phyloP scores from a whole-genome alignment of 2,113 vertebrate genomes.

The Lycocorax pyrrhopterus region DNA sequence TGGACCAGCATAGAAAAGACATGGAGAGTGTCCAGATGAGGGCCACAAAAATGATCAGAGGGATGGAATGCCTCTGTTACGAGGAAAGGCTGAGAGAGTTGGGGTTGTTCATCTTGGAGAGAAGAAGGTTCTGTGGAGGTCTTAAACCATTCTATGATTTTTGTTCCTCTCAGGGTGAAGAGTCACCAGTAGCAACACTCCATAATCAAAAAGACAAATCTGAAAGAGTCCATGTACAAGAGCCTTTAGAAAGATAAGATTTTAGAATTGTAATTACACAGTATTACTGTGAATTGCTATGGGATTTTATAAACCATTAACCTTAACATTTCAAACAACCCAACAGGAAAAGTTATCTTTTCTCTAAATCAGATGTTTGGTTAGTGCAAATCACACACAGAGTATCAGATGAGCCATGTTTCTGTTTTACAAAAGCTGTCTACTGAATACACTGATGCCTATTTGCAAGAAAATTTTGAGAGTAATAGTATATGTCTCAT shows the following conservation, averaged over 20 bases:
- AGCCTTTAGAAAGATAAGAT: neutral
- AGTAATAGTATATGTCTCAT: neutral
- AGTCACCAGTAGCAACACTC: neutral
- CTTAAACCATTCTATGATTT: neutral
- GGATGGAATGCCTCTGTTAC: rapidly evolving
- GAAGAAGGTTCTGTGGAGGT: neutral
- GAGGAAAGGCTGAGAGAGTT: neutral
- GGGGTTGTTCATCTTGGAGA: neutral
- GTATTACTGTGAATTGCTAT: neutral
- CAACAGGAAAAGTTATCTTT: neutral
- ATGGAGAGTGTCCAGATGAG: rapidly evolving
- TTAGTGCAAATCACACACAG: neutral
- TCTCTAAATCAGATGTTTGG: neutral
- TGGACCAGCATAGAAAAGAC: neutral
- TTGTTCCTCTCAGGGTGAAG: neutral
- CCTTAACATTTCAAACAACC: neutral
- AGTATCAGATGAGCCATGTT: neutral
- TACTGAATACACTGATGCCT: neutral
- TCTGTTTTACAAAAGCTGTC: neutral
- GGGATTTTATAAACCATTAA: neutral
- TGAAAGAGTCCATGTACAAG: neutral
- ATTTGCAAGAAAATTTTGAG: neutral
- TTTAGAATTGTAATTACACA: neutral
- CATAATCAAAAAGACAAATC: neutral
- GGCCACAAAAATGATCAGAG: neutral